These are phyloP conservation scores for Cyprinodon variegatus DNA, from an alignment of 2,113 vertebrate species.

Conservation along the genomic window DNA sequence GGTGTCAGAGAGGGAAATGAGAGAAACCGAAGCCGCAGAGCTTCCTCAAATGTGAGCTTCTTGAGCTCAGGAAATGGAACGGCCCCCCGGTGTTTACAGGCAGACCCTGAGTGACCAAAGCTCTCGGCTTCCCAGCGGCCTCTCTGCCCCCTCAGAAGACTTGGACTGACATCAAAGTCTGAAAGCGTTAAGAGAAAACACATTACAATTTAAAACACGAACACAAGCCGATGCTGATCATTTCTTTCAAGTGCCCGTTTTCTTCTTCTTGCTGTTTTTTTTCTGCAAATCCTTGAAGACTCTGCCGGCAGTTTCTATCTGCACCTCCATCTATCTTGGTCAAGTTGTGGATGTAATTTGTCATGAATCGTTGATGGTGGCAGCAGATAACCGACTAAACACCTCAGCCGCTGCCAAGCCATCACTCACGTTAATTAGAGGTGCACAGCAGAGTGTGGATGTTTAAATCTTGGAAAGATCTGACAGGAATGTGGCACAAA, in stretches of 20 bases:
- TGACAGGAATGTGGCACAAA: constrained; percentile 16
- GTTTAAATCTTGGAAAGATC: constrained; percentile 26
- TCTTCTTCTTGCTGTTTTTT: neutral
- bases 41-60: constrained; percentile 67
- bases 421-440: constrained; percentile 44
- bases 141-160: constrained; percentile 30
- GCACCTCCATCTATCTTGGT: constrained; percentile 49
- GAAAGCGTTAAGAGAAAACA: constrained; percentile 61
- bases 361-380: constrained; percentile 62
- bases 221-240: neutral
- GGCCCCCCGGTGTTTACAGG: constrained; percentile 55
- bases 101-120: constrained; percentile 51
- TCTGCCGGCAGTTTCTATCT: constrained; percentile 43
- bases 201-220: constrained; percentile 22
- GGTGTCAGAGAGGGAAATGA: constrained; percentile 73
- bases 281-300: constrained; percentile 9
- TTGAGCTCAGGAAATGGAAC: constrained; percentile 73
- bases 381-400: constrained; percentile 60
- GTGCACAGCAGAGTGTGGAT: neutral
- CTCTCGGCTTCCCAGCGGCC: constrained; percentile 44
- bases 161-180: constrained; percentile 60
- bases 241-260: constrained; percentile 2
- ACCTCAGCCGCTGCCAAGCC: constrained; percentile 48
- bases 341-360: constrained; percentile 66
- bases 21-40: constrained; percentile 68